These are phyloP conservation scores for Agonopterix arenella DNA, from an alignment of 2,888 invertebrate genomes.

Conservation along the genomic window DNA sequence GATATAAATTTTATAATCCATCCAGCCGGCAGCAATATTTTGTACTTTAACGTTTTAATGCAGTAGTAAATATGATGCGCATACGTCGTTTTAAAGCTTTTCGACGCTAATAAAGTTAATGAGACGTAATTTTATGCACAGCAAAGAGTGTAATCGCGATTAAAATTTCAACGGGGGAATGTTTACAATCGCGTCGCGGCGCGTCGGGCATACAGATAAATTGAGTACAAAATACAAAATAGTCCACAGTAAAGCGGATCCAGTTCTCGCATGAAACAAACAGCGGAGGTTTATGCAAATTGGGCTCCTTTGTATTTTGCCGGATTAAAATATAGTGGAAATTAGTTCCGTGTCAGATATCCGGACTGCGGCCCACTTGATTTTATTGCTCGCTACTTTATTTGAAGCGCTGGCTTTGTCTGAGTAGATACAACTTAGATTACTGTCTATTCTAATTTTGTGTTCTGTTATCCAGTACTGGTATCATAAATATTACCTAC, in stretches of 20 bases:
- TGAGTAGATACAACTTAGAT: neutral
- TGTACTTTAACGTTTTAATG: too few species aligned
- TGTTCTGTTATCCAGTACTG: too few species aligned
- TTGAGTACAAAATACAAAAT: slow-evolving; percentile 44
- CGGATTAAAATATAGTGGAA: slow-evolving; percentile 74
- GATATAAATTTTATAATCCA: too few species aligned
- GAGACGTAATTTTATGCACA: slow-evolving; percentile 7
- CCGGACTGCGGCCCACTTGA: slow-evolving; percentile 49
- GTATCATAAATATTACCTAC: too few species aligned
- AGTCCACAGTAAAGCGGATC: slow-evolving; percentile 61
- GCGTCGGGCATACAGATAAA: slow-evolving; percentile 57
- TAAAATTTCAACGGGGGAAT: slow-evolving; percentile 29
- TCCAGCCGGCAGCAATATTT: too few species aligned
- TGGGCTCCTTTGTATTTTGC: slow-evolving; percentile 72
- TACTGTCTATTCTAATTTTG: too few species aligned
- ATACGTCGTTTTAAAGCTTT: too few species aligned
- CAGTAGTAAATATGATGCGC: too few species aligned
- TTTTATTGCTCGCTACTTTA: slow-evolving; percentile 27
- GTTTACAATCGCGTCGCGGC: slow-evolving; percentile 33
- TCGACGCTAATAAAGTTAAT: slow-evolving; percentile 1
- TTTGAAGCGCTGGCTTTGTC: neutral
- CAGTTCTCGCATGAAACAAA: slow-evolving; percentile 71
- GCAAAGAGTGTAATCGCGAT: slow-evolving; percentile 15
- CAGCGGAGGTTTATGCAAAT: slow-evolving; percentile 72
- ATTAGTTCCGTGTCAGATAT: slow-evolving; percentile 74